A percentile compares a stretch with the other conserved stretches of the same genome.
These are phyloP conservation scores for Natrix natrix DNA, from an alignment of 2,797 vertebrate species.

Conservation along the genomic window DNA sequence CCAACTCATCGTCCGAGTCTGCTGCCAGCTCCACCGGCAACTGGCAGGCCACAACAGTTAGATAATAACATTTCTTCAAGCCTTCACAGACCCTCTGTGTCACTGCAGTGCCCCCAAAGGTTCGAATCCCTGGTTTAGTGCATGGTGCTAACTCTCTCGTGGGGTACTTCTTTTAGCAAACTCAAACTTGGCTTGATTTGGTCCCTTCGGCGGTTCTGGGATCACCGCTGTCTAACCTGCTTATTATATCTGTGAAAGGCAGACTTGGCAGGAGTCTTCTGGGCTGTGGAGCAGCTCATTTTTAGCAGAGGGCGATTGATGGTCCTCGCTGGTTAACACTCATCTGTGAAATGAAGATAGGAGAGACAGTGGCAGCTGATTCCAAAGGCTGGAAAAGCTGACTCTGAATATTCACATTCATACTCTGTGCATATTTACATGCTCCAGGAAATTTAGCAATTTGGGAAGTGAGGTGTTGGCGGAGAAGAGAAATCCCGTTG, in stretches of 20 bases:
- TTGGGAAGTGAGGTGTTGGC: too few relatives aligned
- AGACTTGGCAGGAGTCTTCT: background rate
- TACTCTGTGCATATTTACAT: background rate
- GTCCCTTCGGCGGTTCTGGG: background rate
- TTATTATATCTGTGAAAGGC: background rate
- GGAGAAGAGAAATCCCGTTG: too few relatives aligned
- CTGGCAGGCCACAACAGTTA: background rate
- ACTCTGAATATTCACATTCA: conserved; percentile 9
- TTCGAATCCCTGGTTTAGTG: background rate
- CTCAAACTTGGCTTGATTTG: background rate
- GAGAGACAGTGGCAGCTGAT: background rate
- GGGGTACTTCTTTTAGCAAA: background rate
- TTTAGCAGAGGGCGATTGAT: background rate
- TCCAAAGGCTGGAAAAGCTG: background rate
- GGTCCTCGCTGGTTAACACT: background rate
- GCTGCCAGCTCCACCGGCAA: too few relatives aligned
- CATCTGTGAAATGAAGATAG: conserved; percentile 14
- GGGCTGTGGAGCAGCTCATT: background rate
- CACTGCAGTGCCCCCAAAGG: accelerated
- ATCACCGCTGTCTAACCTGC: background rate
- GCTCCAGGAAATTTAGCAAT: background rate
- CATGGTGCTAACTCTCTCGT: background rate
- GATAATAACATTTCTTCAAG: background rate
- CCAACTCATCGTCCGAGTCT: too few relatives aligned
- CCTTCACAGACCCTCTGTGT: background rate